phyloP scores from a whole-genome alignment of 2,797 vertebrate species.

The Bucorvus abyssinicus region DNA sequence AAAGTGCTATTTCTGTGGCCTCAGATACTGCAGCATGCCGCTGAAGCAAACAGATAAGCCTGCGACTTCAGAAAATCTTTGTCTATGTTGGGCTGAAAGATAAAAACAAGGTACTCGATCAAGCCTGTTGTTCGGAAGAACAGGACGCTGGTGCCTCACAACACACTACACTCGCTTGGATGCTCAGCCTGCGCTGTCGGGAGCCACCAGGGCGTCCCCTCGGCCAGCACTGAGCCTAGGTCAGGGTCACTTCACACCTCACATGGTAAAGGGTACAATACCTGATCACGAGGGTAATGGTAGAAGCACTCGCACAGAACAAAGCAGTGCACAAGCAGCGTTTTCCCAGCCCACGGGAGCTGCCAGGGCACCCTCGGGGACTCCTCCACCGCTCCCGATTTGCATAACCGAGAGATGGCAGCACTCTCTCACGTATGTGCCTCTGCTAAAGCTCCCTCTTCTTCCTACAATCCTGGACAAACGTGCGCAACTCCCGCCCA shows the following conservation, averaged over 20 bases:
- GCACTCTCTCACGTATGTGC: not conserved
- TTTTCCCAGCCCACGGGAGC: accelerated
- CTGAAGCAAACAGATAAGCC: not conserved
- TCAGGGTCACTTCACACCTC: not conserved
- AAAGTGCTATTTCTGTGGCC: accelerated
- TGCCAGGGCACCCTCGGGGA: accelerated
- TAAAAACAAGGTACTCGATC: not conserved
- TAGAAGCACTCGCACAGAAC: accelerated
- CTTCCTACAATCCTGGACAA: not conserved
- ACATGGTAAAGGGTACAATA: not conserved
- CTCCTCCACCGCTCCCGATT: not conserved
- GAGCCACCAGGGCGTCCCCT: accelerated
- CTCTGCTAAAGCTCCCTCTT: not conserved
- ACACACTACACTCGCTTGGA: accelerated
- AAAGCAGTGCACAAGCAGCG: accelerated
- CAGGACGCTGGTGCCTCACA: not conserved
- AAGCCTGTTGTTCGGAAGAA: not conserved
- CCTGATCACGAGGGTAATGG: not conserved
- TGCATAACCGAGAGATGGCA: slow-evolving; percentile 56
- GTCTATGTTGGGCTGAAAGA: not conserved
- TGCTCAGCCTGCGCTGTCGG: not conserved
- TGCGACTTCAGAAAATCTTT: not conserved
- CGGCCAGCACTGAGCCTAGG: accelerated
- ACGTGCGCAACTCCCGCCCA: accelerated
- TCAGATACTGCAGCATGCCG: not conserved